A percentile compares a stretch with the other conserved stretches of the same genome.
Conservation (phyloP, 2,113 vertebrate genomes). For the Psettodes erumei region DNA sequence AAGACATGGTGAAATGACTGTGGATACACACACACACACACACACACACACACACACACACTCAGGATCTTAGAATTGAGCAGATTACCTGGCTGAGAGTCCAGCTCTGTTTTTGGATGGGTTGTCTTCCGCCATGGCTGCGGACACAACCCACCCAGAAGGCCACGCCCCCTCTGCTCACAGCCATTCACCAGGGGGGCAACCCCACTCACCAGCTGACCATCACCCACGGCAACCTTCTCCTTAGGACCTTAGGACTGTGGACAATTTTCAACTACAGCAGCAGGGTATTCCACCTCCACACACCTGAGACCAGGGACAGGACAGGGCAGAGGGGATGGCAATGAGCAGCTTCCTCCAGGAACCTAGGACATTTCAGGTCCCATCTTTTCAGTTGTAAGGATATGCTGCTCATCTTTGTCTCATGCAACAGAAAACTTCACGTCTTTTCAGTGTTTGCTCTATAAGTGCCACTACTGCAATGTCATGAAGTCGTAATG, state of each 20-base stretch:
- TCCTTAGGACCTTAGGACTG: background rate
- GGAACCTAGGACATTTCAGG: background rate
- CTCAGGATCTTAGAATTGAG: background rate
- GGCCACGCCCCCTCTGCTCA: constrained; percentile 78
- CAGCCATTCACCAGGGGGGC: constrained; percentile 81
- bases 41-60: background rate
- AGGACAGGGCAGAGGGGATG: background rate
- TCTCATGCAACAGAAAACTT: background rate
- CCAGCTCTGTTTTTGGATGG: constrained; percentile 60
- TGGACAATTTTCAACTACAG: background rate
- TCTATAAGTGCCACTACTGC: background rate
- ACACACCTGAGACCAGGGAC: constrained; percentile 12
- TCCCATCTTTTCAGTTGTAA: too few species aligned
- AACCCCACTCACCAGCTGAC: constrained; percentile 64
- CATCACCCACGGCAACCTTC: constrained; percentile 31
- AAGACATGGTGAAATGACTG: constrained; percentile 3
- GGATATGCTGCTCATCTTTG: background rate
- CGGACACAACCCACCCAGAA: constrained; percentile 79
- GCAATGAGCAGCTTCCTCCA: background rate
- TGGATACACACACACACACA: background rate
- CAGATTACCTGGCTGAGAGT: constrained; percentile 71
- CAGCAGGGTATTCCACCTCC: background rate
- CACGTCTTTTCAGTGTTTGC: too few species aligned
- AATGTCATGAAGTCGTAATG: background rate
- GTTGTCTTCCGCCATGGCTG: constrained; percentile 67